Conservation (phyloP, 2,113 vertebrate species). For the Callipepla californica region DNA sequence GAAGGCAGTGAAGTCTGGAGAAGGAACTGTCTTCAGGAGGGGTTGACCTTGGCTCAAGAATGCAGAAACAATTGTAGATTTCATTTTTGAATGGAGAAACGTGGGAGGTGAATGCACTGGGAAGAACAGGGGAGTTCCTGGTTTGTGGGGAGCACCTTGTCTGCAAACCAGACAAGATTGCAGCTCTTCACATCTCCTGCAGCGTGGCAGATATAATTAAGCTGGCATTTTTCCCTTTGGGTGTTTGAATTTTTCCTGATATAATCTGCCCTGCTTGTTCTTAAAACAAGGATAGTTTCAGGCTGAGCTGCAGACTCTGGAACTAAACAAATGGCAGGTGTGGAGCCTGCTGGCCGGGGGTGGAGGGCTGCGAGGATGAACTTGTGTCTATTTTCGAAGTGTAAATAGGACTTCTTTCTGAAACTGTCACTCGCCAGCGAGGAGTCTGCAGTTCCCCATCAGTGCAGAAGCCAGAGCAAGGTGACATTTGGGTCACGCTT, state of each 20-base stretch:
- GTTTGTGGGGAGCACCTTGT: background rate
- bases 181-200: background rate
- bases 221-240: background rate
- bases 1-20: background rate
- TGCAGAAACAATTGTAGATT: background rate
- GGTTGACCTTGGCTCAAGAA: background rate
- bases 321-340: rapidly evolving
- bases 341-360: background rate
- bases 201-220: background rate
- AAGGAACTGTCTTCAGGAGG: background rate
- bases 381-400: background rate
- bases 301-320: background rate
- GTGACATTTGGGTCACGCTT: background rate
- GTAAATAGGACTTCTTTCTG: background rate
- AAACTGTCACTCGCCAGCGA: background rate
- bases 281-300: background rate
- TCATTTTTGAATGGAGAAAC: background rate
- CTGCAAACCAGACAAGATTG: background rate
- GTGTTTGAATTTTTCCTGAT: background rate
- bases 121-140: background rate
- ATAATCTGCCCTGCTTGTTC: background rate
- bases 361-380: background rate
- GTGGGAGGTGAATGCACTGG: background rate
- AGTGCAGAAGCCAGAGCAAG: rapidly evolving
- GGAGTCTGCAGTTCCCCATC: background rate